A percentile compares a stretch with the other conserved stretches of the same genome.
phyloP scores from a whole-genome alignment of 2,797 vertebrate species.

The Artibeus lituratus region DNA sequence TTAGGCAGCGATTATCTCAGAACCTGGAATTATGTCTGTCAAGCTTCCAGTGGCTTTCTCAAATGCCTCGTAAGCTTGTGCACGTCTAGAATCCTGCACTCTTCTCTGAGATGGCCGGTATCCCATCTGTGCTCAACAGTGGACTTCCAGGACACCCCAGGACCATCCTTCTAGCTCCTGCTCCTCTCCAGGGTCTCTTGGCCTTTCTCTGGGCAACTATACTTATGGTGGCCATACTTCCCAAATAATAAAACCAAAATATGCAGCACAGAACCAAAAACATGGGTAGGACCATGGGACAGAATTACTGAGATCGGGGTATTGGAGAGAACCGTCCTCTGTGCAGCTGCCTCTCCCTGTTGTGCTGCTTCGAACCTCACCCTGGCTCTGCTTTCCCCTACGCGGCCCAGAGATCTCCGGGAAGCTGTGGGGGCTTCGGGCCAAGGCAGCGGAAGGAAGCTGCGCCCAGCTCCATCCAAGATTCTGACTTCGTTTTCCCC shows the following conservation, averaged over 20 bases:
- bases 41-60: neutral
- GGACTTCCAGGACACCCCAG: neutral
- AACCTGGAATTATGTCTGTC: neutral
- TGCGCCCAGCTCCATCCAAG: slow-evolving; percentile 31
- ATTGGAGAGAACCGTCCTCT: neutral
- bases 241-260: neutral
- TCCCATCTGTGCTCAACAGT: neutral
- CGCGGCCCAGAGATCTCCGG: neutral
- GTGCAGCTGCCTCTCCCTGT: neutral
- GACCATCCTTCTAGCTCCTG: neutral
- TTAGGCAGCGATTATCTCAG: neutral
- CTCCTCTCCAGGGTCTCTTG: neutral
- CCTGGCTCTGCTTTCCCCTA: neutral
- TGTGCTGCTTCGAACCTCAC: neutral
- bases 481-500: slow-evolving; percentile 66
- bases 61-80: neutral
- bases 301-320: neutral
- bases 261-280: neutral
- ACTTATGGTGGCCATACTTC: neutral
- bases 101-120: neutral
- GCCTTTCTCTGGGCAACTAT: neutral
- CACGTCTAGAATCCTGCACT: neutral
- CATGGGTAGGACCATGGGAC: neutral
- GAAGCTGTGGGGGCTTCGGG: neutral
- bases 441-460: slow-evolving; percentile 64